These are phyloP conservation scores for Corythornis leucogaster DNA, from an alignment of 2,797 vertebrate genomes.

Conservation along the genomic window DNA sequence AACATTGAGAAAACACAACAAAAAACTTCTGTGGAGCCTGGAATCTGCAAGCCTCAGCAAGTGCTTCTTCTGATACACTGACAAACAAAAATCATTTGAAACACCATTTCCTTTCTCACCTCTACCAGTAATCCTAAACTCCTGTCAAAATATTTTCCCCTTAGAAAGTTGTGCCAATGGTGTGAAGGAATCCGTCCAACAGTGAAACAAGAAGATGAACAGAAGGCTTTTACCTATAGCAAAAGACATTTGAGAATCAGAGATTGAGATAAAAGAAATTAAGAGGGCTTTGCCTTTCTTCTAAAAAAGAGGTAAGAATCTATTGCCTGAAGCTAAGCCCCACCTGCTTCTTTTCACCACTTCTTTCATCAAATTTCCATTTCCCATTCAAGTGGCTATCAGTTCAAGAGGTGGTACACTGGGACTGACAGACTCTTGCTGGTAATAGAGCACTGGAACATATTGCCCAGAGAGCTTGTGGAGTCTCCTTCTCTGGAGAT, in stretches of 20 bases:
- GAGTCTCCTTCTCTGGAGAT: not conserved
- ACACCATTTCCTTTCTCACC: constrained; percentile 42
- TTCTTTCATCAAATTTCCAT: not conserved
- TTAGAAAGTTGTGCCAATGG: constrained; percentile 29
- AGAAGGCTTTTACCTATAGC: constrained; percentile 48
- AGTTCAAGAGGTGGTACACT: not conserved
- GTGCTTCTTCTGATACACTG: not conserved
- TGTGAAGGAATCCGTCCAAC: not conserved
- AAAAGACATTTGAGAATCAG: not conserved
- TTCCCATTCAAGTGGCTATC: not conserved
- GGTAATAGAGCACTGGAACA: not conserved
- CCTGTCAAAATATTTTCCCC: constrained; percentile 60
- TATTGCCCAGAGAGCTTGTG: not conserved
- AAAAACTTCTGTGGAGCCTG: not conserved
- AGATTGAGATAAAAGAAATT: not conserved
- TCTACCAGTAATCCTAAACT: constrained; percentile 22
- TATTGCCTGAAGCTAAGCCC: not conserved
- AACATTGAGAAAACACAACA: not conserved
- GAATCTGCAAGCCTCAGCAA: not conserved
- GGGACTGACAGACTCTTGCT: not conserved
- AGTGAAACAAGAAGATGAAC: constrained; percentile 6
- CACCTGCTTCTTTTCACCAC: not conserved
- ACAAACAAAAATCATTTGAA: not conserved
- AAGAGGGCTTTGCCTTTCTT: constrained; percentile 2
- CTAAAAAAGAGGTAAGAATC: not conserved